Percentiles rank a stretch among this genome's conserved stretches.
phyloP scores from a whole-genome alignment of 53 echinoderm and acorn worm genomes.

The Zoroaster sp. region DNA sequence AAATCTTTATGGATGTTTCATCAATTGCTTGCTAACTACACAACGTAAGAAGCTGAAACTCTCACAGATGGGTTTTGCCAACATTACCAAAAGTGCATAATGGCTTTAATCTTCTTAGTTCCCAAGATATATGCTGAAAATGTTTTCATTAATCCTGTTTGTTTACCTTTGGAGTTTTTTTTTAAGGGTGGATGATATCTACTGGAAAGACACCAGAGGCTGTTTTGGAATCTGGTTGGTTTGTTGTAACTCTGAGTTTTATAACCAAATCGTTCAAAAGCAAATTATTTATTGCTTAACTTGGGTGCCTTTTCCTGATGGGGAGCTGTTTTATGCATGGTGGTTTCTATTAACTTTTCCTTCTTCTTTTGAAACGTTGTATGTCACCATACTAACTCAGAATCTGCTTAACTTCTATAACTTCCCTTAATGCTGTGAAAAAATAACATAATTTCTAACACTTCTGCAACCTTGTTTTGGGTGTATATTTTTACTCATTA shows the following conservation, averaged over 20 bases:
- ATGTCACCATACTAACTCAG: neutral
- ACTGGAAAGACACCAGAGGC: neutral
- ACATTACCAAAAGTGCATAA: too few relatives aligned
- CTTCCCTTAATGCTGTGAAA: neutral
- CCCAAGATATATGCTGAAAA: neutral
- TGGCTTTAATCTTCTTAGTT: too few relatives aligned
- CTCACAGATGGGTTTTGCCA: too few relatives aligned
- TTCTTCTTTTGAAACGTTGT: too few relatives aligned
- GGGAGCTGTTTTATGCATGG: neutral
- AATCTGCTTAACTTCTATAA: neutral
- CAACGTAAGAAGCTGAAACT: too few relatives aligned
- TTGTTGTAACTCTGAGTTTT: neutral
- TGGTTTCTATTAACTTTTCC: neutral
- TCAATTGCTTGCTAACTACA: too few relatives aligned
- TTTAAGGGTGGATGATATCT: neutral
- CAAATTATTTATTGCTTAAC: neutral
- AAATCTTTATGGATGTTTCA: too few relatives aligned
- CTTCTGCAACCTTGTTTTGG: neutral
- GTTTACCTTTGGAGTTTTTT: neutral
- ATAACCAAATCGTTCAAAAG: neutral
- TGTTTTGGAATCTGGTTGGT: neutral
- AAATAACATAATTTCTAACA: neutral
- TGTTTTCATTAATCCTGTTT: neutral
- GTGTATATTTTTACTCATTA: neutral
- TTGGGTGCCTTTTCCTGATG: neutral